These are phyloP conservation scores for Thumatha senex DNA, from an alignment of 2,888 invertebrate genomes.

Conservation along the genomic window DNA sequence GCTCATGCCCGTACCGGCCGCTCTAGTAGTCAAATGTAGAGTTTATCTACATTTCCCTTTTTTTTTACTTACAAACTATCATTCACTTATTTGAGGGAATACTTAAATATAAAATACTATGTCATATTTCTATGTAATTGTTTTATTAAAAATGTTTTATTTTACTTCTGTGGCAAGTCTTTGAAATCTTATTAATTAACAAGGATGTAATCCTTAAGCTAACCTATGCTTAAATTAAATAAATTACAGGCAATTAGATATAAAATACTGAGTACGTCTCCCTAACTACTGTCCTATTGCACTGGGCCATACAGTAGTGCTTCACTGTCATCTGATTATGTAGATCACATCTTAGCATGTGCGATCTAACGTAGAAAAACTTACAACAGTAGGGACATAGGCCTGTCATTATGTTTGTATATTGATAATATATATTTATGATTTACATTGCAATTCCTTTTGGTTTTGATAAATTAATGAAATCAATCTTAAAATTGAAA, in stretches of 20 bases:
- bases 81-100: too few species aligned
- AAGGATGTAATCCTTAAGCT: slow-evolving; percentile 11
- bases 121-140: too few species aligned
- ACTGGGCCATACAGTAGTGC: too few species aligned
- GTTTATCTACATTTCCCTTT: too few species aligned
- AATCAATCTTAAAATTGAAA: slow-evolving; percentile 10
- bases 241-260: slow-evolving; percentile 45
- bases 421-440: slow-evolving; percentile 44
- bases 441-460: slow-evolving; percentile 64
- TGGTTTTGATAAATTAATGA: slow-evolving; percentile 56
- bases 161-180: slow-evolving; percentile 55
- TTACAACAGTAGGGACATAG: too few species aligned
- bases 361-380: too few species aligned
- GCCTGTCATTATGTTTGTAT: background rate
- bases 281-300: too few species aligned
- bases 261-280: too few species aligned
- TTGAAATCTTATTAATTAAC: slow-evolving; percentile 37
- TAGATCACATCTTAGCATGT: background rate
- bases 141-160: slow-evolving; percentile 4
- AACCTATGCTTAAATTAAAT: slow-evolving; percentile 35
- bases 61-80: too few species aligned
- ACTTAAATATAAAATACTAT: too few species aligned
- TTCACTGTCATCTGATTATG: background rate
- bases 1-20: too few species aligned
- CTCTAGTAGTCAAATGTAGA: too few species aligned